Evolutionary conservation across 2,113 vertebrate species (phyloP).

Genomic region (Amphiprion ocellaris): DNA sequence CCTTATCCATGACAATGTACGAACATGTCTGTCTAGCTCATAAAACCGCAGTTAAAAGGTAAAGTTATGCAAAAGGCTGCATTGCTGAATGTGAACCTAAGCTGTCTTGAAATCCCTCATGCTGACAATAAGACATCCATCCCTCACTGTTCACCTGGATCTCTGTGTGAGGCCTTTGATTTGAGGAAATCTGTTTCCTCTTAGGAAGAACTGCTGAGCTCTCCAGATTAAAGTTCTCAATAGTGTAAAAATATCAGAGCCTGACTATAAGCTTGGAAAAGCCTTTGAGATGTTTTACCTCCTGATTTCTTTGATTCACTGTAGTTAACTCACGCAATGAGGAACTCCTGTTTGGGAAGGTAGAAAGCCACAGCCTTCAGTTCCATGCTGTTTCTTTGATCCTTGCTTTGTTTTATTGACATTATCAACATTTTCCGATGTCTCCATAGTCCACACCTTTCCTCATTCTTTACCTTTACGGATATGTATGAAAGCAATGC

Average conservation of each 20-base stretch:
- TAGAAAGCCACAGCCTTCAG: constrained; percentile 30
- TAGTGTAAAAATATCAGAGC: constrained; percentile 66
- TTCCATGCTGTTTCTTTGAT: constrained; percentile 57
- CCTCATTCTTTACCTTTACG: constrained; percentile 15
- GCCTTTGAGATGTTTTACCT: constrained; percentile 67
- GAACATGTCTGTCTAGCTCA: not conserved
- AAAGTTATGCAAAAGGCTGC: not conserved
- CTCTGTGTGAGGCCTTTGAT: constrained; percentile 67
- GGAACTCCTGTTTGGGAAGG: constrained; percentile 47
- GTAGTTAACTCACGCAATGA: constrained; percentile 40
- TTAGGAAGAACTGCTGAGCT: constrained; percentile 63
- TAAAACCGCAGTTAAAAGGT: not conserved
- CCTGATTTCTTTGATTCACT: constrained; percentile 66
- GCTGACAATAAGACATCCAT: not conserved
- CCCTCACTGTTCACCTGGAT: constrained; percentile 18
- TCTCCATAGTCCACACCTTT: constrained; percentile 14
- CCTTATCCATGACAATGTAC: not conserved
- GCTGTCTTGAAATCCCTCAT: constrained; percentile 10
- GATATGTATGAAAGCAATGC: constrained; percentile 5
- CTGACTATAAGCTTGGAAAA: constrained; percentile 41
- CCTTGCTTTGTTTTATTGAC: constrained; percentile 38
- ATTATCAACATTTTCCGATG: not conserved
- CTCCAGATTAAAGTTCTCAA: constrained; percentile 60
- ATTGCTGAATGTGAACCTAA: not conserved
- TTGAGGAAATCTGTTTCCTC: constrained; percentile 69